Percentiles rank a stretch among this genome's conserved stretches.
phyloP scores from a whole-genome alignment of 1,140 invertebrate species.

The Myzus persicae region DNA sequence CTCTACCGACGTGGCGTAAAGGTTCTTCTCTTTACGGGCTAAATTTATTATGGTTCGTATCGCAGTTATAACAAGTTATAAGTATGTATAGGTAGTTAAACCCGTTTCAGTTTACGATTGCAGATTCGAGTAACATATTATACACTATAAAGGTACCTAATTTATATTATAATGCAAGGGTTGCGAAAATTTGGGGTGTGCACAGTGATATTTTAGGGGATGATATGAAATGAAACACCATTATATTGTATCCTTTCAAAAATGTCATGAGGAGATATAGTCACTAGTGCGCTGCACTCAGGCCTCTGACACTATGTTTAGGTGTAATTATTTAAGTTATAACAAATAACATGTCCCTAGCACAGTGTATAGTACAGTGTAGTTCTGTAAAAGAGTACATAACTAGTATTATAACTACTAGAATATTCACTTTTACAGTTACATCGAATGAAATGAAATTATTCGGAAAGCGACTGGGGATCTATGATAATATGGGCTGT shows the following conservation, averaged over 20 bases:
- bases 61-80: background rate
- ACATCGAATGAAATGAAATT: background rate
- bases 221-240: background rate
- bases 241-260: background rate
- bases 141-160: background rate
- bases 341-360: background rate
- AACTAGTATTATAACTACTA: background rate
- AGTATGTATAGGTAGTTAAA: background rate
- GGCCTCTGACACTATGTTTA: background rate
- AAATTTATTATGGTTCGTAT: background rate
- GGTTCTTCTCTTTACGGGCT: background rate
- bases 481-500: background rate
- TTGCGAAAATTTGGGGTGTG: background rate
- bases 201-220: background rate
- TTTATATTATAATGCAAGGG: background rate
- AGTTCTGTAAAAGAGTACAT: no score
- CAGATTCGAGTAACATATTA: background rate
- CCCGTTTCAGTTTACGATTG: background rate
- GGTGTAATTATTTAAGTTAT: background rate
- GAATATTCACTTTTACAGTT: background rate
- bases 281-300: background rate
- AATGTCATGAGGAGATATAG: background rate
- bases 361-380: no score
- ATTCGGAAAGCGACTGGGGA: background rate
- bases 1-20: background rate